These are phyloP conservation scores for Bombus sibiricus DNA, from an alignment of 1,140 invertebrate genomes.

Conservation along the genomic window DNA sequence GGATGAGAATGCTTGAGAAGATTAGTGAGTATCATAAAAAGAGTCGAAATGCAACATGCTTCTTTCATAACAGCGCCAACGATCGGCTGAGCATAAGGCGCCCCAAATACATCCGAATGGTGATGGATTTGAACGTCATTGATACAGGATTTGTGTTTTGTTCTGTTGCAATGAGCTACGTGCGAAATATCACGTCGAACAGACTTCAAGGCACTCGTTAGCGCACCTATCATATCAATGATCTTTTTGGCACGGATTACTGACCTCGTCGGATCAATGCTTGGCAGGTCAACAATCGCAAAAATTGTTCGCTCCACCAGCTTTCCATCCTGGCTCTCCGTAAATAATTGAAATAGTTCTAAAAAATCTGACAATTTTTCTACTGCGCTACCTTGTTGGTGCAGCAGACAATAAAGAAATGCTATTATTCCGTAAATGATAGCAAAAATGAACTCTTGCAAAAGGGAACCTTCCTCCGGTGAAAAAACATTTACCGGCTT, in stretches of 20 bases:
- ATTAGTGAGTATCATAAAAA: constrained; percentile 84
- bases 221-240: constrained; percentile 84
- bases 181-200: constrained; percentile 84
- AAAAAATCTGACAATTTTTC: constrained; percentile 85
- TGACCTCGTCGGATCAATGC: constrained; percentile 76
- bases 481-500: constrained; percentile 65
- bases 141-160: constrained; percentile 83
- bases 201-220: constrained; percentile 84
- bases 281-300: constrained; percentile 83
- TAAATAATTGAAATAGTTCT: constrained; percentile 85
- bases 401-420: constrained; percentile 85
- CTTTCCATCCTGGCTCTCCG: constrained; percentile 84
- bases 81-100: constrained; percentile 72
- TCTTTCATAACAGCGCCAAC: constrained; percentile 65
- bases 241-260: constrained; percentile 83
- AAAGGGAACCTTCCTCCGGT: constrained; percentile 77
- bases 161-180: constrained; percentile 81
- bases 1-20: constrained; percentile 81
- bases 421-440: constrained; percentile 84
- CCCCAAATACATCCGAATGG: constrained; percentile 84
- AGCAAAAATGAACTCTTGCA: constrained; percentile 86
- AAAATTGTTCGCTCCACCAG: constrained; percentile 84
- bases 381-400: constrained; percentile 81
- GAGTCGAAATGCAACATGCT: constrained; percentile 83
- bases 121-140: constrained; percentile 81